Evolutionary conservation across 2,888 invertebrate genomes (phyloP).

Genomic region (Leuctra nigra): DNA sequence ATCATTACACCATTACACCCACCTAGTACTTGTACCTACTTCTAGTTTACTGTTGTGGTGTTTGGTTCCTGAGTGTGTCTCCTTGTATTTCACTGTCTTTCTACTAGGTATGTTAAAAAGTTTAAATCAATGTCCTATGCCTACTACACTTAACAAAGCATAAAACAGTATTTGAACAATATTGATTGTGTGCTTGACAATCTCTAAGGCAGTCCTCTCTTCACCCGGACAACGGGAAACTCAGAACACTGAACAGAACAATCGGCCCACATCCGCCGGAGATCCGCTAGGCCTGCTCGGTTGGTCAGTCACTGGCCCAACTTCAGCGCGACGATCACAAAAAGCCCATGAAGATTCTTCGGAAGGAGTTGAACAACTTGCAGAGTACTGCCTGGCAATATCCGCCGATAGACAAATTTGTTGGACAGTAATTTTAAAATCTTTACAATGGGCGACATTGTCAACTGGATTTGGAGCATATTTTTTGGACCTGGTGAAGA

Average conservation of each 20-base stretch:
- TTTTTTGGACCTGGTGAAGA: too few relatives aligned
- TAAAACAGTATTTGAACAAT: too few relatives aligned
- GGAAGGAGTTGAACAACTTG: constrained; percentile 70
- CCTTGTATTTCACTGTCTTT: too few relatives aligned
- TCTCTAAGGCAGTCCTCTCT: constrained; percentile 35
- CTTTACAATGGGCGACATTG: not conserved
- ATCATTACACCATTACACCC: too few relatives aligned
- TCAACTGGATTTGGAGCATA: not conserved
- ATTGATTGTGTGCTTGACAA: too few relatives aligned
- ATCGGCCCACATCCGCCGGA: constrained; percentile 32
- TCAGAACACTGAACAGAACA: constrained; percentile 36
- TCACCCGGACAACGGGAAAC: constrained; percentile 37
- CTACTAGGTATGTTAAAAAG: too few relatives aligned
- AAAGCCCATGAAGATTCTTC: constrained; percentile 59
- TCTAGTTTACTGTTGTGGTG: too few relatives aligned
- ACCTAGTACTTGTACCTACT: too few relatives aligned
- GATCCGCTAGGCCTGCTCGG: constrained; percentile 48
- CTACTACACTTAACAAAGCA: too few relatives aligned
- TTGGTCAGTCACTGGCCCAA: constrained; percentile 49
- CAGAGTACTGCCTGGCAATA: constrained; percentile 77
- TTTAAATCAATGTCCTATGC: too few relatives aligned
- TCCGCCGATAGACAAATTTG: constrained; percentile 60
- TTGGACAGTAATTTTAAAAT: constrained; percentile 51
- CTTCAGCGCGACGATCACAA: constrained; percentile 60
- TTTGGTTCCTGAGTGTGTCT: too few relatives aligned